A percentile compares a stretch with the other conserved stretches of the same genome.
phyloP scores from a whole-genome alignment of 64 coral and sea anemone genomes.

The Acropora yongei region DNA sequence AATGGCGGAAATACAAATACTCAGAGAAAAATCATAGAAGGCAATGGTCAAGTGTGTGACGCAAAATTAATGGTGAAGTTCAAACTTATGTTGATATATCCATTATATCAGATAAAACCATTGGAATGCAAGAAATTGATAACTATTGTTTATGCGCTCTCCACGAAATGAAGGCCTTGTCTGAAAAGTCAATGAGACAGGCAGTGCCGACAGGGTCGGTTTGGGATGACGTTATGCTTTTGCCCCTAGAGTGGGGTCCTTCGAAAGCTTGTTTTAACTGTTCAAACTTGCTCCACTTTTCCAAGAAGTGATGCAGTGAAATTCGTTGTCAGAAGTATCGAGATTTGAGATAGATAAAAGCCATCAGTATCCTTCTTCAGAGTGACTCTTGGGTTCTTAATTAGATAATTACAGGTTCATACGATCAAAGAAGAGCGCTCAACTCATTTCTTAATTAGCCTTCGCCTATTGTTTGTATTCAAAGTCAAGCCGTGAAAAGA shows the following conservation, averaged over 20 bases:
- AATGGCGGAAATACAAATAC: too few relatives aligned
- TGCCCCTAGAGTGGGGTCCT: slow-evolving; percentile 31
- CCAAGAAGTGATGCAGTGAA: neutral
- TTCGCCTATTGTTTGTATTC: slow-evolving; percentile 36
- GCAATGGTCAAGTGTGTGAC: too few relatives aligned
- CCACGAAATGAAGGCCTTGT: slow-evolving; percentile 32
- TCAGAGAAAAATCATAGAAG: too few relatives aligned
- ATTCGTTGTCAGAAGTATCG: neutral
- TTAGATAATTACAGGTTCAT: slow-evolving; percentile 48
- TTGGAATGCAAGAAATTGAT: slow-evolving; percentile 43
- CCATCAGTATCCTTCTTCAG: neutral
- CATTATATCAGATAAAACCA: slow-evolving; percentile 39
- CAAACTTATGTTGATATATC: too few relatives aligned
- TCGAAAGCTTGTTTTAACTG: neutral
- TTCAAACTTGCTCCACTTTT: neutral
- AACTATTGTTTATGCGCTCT: slow-evolving; percentile 41
- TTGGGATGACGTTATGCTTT: slow-evolving; percentile 27
- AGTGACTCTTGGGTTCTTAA: slow-evolving; percentile 36
- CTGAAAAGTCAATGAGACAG: slow-evolving; percentile 38
- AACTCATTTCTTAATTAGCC: neutral
- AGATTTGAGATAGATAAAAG: neutral
- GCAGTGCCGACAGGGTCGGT: slow-evolving; percentile 28
- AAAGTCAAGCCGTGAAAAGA: neutral
- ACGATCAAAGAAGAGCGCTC: slow-evolving; percentile 37
- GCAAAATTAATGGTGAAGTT: too few relatives aligned